Base-by-base conservation (phyloP, 2,888 invertebrate genomes). In the Ophion costatus region DNA sequence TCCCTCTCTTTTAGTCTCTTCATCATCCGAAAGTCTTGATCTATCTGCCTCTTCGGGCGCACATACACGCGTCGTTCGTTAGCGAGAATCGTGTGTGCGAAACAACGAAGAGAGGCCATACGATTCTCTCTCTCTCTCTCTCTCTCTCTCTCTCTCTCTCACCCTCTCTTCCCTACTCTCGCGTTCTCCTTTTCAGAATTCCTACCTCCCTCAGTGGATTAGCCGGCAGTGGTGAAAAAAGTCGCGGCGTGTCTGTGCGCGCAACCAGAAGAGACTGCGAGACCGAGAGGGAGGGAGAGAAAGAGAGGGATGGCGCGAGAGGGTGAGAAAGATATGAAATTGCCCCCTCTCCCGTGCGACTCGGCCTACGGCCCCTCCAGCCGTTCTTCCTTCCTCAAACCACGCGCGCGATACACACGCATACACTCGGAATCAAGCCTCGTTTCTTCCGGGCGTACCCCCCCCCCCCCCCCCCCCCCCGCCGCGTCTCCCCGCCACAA, bases 251-350 rank as follows among this genome's bases (percentile, higher is more conserved):
- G 64, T 33, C 29, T 24, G 64, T 24, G 33, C 17, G 29, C 7
- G 42, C 17, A 24, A 17, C 45, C 45, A 45, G 45, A 61, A 24
- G 64, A 56, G 64, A 51, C 10, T 33, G 61, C 22, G 29, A 59
- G 69, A 61, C 6, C 3, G 61, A 14, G 24, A 11, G 45, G 33
- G 66, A 42, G 59, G 33, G 42, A 1, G 73, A 20, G 56, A 70
- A 71, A 51, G 75, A 38, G 51, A 75, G n/a, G 70, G 38, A 33
- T 6, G 42, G n/a, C 6, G 56, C 61, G 56, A 76, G 77, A 79
- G 84, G 82, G 84, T 73, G 84, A 80, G 82, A 80, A 83, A 80
- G 82, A 85, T 80, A 80, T 80, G 59, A 85, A 85, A 83, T 85
- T 80, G 66, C 59, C 75, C 77, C 51, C 85, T 77, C 82, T 69